Conservation (phyloP, 2,113 vertebrate species). For the Burhinus bistriatus region DNA sequence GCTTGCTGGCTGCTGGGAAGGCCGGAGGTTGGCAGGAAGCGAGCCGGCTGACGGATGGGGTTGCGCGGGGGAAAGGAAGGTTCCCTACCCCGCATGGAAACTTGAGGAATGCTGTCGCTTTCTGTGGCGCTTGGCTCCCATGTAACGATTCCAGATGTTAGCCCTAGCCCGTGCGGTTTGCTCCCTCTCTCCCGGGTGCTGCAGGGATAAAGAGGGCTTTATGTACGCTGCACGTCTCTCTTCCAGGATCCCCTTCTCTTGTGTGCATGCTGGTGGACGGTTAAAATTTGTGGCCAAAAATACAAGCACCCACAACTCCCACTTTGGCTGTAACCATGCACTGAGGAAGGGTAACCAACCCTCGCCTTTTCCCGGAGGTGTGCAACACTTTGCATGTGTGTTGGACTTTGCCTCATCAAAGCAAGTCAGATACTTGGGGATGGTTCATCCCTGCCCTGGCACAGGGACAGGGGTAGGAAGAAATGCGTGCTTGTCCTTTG, state of each 20-base stretch:
- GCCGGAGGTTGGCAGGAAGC: slow-evolving; percentile 90
- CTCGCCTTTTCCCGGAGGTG: background rate
- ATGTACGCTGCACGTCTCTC: background rate
- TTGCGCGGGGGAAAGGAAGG: slow-evolving; percentile 75
- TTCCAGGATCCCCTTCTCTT: background rate
- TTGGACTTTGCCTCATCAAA: background rate
- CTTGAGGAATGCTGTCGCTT: slow-evolving; percentile 85
- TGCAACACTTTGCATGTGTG: background rate
- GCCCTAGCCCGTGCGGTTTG: slow-evolving; percentile 59
- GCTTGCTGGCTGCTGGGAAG: slow-evolving; percentile 83
- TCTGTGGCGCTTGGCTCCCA: slow-evolving; percentile 78
- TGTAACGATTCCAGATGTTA: slow-evolving; percentile 95
- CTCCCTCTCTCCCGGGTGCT: slow-evolving; percentile 74
- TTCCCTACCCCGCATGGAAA: slow-evolving; percentile 80
- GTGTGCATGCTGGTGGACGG: background rate
- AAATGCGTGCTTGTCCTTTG: background rate
- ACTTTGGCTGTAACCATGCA: background rate
- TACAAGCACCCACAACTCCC: background rate
- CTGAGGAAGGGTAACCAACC: background rate
- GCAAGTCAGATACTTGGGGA: accelerated
- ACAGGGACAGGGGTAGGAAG: background rate
- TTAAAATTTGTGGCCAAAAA: background rate
- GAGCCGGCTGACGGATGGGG: slow-evolving; percentile 75
- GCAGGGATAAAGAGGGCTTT: slow-evolving; percentile 79
- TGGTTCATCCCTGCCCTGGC: background rate